Conservation (phyloP, 1,140 invertebrate genomes). For the Galleria mellonella region DNA sequence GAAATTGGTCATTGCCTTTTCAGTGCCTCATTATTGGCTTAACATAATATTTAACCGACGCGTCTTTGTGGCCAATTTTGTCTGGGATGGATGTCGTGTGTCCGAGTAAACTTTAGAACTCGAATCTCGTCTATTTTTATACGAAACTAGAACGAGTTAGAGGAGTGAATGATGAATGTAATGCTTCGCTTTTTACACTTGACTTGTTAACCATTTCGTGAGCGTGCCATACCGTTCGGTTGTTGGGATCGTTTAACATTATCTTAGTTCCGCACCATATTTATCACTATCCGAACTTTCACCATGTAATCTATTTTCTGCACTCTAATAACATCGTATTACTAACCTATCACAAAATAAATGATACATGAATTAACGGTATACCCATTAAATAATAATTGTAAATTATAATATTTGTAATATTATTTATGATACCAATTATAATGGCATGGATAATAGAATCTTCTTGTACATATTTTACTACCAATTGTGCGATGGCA, state of each 20-base stretch:
- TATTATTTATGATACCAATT: too few relatives aligned
- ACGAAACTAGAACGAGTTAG: constrained; percentile 5
- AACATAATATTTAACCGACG: constrained; percentile 2
- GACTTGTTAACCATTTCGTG: constrained; percentile 41
- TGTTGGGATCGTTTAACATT: constrained; percentile 8
- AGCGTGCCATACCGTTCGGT: constrained; percentile 59
- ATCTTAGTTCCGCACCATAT: background rate
- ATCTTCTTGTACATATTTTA: too few relatives aligned
- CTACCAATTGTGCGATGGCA: too few relatives aligned
- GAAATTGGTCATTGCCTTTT: constrained; percentile 8
- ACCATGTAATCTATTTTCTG: too few relatives aligned
- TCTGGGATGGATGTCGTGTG: constrained; percentile 8
- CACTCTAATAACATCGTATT: too few relatives aligned
- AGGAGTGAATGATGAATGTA: constrained; percentile 25
- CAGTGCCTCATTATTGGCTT: constrained; percentile 2
- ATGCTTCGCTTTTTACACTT: constrained; percentile 39
- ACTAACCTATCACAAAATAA: too few relatives aligned
- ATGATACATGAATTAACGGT: too few relatives aligned
- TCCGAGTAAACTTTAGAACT: background rate
- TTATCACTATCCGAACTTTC: background rate
- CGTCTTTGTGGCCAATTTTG: constrained; percentile 14
- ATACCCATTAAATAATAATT: too few relatives aligned
- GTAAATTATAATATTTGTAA: too few relatives aligned
- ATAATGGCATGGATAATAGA: too few relatives aligned
- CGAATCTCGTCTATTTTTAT: background rate